These are phyloP conservation scores for Pyxicephalus adspersus DNA, from an alignment of 2,113 vertebrate species.

Conservation along the genomic window DNA sequence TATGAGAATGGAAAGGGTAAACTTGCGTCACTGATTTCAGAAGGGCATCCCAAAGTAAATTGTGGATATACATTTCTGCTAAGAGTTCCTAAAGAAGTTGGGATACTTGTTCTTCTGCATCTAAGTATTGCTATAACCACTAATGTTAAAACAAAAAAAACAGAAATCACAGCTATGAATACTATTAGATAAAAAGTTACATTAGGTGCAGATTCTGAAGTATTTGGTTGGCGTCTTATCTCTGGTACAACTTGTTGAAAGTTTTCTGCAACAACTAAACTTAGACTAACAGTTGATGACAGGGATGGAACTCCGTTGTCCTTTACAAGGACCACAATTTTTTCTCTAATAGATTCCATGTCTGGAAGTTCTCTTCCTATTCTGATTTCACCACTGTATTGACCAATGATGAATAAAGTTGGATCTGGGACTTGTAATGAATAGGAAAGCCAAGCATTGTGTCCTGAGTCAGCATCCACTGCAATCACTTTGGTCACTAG, in stretches of 20 bases:
- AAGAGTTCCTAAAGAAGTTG: slow-evolving; percentile 4
- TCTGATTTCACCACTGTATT: slow-evolving; percentile 37
- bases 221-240: slow-evolving; percentile 31
- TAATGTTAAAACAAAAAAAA: slow-evolving; percentile 30
- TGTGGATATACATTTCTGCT: slow-evolving; percentile 29
- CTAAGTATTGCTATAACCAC: neutral
- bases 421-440: slow-evolving; percentile 30
- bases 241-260: slow-evolving; percentile 66
- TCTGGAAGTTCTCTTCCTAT: slow-evolving; percentile 18
- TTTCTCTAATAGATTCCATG: slow-evolving; percentile 35
- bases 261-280: slow-evolving; percentile 35
- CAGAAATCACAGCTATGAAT: slow-evolving; percentile 8
- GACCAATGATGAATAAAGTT: slow-evolving; percentile 13
- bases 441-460: slow-evolving; percentile 54
- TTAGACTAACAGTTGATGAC: slow-evolving; percentile 19
- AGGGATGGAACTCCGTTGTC: slow-evolving; percentile 43
- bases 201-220: slow-evolving; percentile 57
- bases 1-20: slow-evolving; percentile 49
- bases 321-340: slow-evolving; percentile 39
- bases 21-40: slow-evolving; percentile 43
- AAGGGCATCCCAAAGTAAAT: slow-evolving; percentile 31
- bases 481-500: slow-evolving; percentile 46
- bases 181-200: slow-evolving; percentile 28
- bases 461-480: slow-evolving; percentile 44
- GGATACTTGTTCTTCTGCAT: neutral